phyloP scores from a whole-genome alignment of 2,888 invertebrate species.

The Cryptophagus acutangulus region DNA sequence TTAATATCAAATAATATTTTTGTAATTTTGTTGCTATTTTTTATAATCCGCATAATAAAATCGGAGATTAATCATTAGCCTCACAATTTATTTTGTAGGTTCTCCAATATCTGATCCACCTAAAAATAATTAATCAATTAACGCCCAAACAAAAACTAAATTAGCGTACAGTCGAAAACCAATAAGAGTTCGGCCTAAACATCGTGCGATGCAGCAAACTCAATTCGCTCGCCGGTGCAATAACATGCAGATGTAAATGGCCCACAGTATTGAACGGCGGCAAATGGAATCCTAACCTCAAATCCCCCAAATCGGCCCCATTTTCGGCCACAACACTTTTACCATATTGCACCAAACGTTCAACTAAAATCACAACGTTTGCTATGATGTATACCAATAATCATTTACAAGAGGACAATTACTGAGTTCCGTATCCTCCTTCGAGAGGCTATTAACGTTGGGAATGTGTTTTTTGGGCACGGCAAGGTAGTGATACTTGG shows the following conservation, averaged over 20 bases:
- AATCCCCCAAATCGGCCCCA: conserved; percentile 45
- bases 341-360: conserved; percentile 60
- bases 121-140: too few relatives aligned
- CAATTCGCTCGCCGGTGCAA: conserved; percentile 75
- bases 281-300: conserved; percentile 79
- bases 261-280: conserved; percentile 80
- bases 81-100: too few relatives aligned
- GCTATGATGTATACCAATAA: neutral
- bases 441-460: conserved; percentile 64
- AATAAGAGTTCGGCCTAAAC: conserved; percentile 69
- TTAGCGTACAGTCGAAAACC: conserved; percentile 77
- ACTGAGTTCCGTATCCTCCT: conserved; percentile 67
- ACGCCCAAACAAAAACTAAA: too few relatives aligned
- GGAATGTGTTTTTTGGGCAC: conserved; percentile 72
- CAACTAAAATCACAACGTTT: conserved; percentile 51
- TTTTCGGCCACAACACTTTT: conserved; percentile 50
- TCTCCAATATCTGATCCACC: too few relatives aligned
- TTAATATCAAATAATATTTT: too few relatives aligned
- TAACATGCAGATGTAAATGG: conserved; percentile 83
- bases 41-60: too few relatives aligned
- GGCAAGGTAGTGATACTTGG: conserved; percentile 73
- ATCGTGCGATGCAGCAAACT: conserved; percentile 58
- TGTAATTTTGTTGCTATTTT: too few relatives aligned
- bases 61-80: too few relatives aligned
- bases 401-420: conserved; percentile 44